phyloP scores from a whole-genome alignment of 2,113 vertebrate species.

The Cygnus atratus region DNA sequence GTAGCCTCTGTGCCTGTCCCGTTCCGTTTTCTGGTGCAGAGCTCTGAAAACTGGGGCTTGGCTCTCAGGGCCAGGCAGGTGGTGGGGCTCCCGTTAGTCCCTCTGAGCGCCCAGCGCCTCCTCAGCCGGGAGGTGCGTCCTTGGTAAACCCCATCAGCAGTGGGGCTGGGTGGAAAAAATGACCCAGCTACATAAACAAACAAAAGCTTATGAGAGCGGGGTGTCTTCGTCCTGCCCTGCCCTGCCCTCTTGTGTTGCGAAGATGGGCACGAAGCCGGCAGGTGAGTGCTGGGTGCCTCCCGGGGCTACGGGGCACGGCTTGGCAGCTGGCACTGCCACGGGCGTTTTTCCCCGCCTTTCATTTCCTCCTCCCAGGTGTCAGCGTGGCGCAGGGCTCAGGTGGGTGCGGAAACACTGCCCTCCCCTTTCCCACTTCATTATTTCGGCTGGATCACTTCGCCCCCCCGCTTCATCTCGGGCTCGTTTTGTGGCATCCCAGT shows the following conservation, averaged over 20 bases:
- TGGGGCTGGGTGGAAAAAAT: background rate
- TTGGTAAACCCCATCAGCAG: background rate
- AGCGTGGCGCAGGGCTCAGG: background rate
- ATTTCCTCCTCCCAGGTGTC: fast-evolving
- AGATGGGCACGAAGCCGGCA: background rate
- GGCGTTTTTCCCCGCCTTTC: background rate
- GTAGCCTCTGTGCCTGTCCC: too few relatives aligned
- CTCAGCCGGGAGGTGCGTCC: background rate
- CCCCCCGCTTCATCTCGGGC: background rate
- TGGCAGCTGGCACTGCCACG: background rate
- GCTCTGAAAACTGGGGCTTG: background rate
- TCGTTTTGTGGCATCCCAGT: background rate
- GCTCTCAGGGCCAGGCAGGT: background rate
- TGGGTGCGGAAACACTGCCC: background rate
- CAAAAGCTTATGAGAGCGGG: too few relatives aligned
- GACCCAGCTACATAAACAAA: too few relatives aligned
- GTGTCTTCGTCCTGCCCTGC: background rate
- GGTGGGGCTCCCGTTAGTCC: background rate
- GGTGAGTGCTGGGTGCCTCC: background rate
- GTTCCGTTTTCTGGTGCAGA: background rate
- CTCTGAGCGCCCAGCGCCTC: background rate
- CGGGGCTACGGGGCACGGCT: background rate
- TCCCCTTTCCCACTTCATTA: background rate
- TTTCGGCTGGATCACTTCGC: background rate
- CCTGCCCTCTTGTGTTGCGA: background rate